Conservation (phyloP, 1,140 invertebrate genomes). For the Pseudoatta argentina region DNA sequence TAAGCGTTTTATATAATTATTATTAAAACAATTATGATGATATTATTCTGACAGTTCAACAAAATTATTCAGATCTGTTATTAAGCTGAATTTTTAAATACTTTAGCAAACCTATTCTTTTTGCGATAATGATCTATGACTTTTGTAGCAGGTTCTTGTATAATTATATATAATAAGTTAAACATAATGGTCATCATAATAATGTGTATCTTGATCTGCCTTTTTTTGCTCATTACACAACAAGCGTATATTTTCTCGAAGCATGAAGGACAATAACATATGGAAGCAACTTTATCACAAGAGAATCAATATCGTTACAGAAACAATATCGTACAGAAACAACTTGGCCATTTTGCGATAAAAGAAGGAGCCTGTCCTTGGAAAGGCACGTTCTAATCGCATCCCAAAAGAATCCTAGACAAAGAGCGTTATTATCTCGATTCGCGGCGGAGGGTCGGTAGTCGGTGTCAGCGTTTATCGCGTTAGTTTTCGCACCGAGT, state of each 20-base stretch:
- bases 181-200: background rate
- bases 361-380: background rate
- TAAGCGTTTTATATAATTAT: too few relatives aligned
- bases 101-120: too few relatives aligned
- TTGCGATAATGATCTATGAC: too few relatives aligned
- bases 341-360: background rate
- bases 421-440: conserved; percentile 38
- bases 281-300: background rate
- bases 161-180: background rate
- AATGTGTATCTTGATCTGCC: background rate
- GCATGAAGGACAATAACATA: background rate
- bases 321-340: background rate
- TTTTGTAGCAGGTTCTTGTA: too few relatives aligned
- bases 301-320: background rate
- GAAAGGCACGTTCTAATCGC: conserved; percentile 19
- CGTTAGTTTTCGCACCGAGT: conserved; percentile 56
- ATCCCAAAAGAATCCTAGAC: conserved; percentile 30
- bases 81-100: too few relatives aligned
- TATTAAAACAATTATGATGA: too few relatives aligned
- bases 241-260: background rate
- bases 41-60: too few relatives aligned
- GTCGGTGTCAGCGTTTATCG: conserved; percentile 40
- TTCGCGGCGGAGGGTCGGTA: conserved; percentile 6
- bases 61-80: too few relatives aligned
- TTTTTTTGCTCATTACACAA: background rate